phyloP scores from a whole-genome alignment of 2,888 invertebrate genomes.

The Petrolisthes cinctipes region DNA sequence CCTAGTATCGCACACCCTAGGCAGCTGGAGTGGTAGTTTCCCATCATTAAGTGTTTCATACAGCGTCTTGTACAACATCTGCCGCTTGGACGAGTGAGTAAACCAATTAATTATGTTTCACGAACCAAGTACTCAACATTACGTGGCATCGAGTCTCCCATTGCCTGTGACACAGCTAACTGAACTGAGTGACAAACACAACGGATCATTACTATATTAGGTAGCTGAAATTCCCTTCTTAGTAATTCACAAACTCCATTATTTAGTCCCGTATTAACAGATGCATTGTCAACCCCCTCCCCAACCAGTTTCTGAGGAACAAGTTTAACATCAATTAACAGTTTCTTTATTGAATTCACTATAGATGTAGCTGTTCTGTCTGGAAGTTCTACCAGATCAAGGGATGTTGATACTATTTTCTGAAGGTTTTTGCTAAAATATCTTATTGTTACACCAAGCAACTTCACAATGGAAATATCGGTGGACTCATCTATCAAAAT shows the following conservation, averaged over 20 bases:
- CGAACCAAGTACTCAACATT: background rate
- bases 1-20: too few relatives aligned
- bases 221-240: background rate
- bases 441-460: background rate
- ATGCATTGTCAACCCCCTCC: constrained; percentile 11
- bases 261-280: background rate
- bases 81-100: background rate
- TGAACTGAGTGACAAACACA: background rate
- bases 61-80: too few relatives aligned
- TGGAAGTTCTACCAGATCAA: background rate
- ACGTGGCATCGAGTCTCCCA: background rate
- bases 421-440: background rate
- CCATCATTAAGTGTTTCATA: too few relatives aligned
- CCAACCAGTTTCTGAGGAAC: background rate
- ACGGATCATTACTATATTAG: background rate
- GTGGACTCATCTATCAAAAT: background rate
- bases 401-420: background rate
- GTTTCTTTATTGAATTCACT: background rate
- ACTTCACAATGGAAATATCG: background rate
- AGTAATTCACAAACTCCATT: background rate
- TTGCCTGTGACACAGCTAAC: background rate
- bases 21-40: too few relatives aligned
- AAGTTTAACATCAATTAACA: background rate
- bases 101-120: background rate
- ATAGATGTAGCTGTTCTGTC: background rate